Evolutionary conservation across 2,888 invertebrate genomes (phyloP).

Genomic region (Orthonychiurus folsomi): DNA sequence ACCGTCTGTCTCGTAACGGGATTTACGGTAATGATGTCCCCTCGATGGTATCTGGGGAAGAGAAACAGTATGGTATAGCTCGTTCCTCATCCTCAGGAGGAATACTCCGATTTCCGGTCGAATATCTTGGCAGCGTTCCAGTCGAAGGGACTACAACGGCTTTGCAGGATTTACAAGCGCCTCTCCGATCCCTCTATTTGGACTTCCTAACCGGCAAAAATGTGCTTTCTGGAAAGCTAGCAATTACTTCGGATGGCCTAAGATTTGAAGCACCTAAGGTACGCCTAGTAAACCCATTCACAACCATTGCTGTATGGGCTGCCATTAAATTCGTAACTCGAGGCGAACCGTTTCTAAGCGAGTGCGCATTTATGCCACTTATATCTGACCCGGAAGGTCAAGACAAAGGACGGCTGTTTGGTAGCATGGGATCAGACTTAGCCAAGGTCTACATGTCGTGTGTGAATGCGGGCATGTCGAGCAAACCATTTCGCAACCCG

Average conservation of each 20-base stretch:
- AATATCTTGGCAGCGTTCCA: slow-evolving; percentile 72
- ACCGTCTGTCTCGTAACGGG: slow-evolving; percentile 37
- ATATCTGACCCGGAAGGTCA: slow-evolving; percentile 59
- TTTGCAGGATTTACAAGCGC: slow-evolving; percentile 69
- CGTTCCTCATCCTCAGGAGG: slow-evolving; percentile 24
- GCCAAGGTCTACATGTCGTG: slow-evolving; percentile 23
- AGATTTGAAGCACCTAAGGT: slow-evolving; percentile 52
- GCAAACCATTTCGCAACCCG: slow-evolving; percentile 23
- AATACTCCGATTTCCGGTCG: slow-evolving; percentile 49
- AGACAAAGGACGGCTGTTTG: slow-evolving; percentile 37
- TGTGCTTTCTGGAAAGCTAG: slow-evolving; percentile 52
- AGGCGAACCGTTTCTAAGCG: slow-evolving; percentile 39
- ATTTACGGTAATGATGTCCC: slow-evolving; percentile 30
- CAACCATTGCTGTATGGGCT: slow-evolving; percentile 87
- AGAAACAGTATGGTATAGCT: slow-evolving; percentile 27
- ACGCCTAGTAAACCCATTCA: slow-evolving; percentile 63
- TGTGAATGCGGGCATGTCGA: slow-evolving; percentile 47
- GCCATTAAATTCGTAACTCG: slow-evolving; percentile 66
- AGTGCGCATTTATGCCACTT: slow-evolving; percentile 73
- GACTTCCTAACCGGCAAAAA: slow-evolving; percentile 49
- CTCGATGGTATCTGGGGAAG: slow-evolving; percentile 16
- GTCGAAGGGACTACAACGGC: slow-evolving; percentile 61
- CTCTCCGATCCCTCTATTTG: slow-evolving; percentile 64
- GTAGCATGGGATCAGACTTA: slow-evolving; percentile 33
- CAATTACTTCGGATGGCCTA: slow-evolving; percentile 61